Evolutionary conservation across 2,113 vertebrate species (phyloP).

Genomic region (human): GRCh38 chr6:107827501-107828000

Average conservation of each 20-base stretch:
- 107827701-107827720: background rate
- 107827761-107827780: background rate
- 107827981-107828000: background rate
- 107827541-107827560: background rate
- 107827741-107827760: background rate
- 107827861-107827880: background rate
- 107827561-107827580: background rate
- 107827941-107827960: background rate
- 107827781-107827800: background rate
- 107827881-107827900: background rate
- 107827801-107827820: background rate
- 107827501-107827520: slow-evolving; percentile 19
- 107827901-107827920: background rate
- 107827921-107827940: background rate
- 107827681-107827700: background rate
- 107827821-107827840: background rate
- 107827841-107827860: background rate
- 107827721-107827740: background rate
- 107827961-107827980: background rate
- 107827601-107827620: background rate
- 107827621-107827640: background rate
- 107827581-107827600: background rate
- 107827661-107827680: background rate
- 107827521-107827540: background rate
- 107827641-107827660: background rate